Evolutionary conservation across 2,888 invertebrate species (phyloP).

Genomic region (Serrognathus titanus): DNA sequence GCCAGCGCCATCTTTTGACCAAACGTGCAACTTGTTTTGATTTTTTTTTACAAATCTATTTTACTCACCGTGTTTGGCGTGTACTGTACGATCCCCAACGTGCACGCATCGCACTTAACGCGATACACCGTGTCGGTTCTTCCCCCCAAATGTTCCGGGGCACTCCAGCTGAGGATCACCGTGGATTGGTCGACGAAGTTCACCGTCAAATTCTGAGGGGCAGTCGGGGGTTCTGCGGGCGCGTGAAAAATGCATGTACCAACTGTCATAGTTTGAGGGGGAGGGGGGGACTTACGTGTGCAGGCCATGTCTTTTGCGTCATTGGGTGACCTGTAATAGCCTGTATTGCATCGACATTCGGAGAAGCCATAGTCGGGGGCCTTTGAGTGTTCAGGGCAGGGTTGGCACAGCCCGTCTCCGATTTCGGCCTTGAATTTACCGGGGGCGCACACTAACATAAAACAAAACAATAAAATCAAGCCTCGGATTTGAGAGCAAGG

Average conservation of each 20-base stretch:
- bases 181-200: constrained; percentile 90
- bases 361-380: constrained; percentile 78
- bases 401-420: constrained; percentile 81
- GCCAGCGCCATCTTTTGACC: no score
- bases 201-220: constrained; percentile 84
- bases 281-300: constrained; percentile 65
- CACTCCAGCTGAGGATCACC: constrained; percentile 85
- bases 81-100: constrained; percentile 64
- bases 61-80: constrained; percentile 60
- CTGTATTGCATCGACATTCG: constrained; percentile 84
- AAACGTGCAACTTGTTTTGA: neutral
- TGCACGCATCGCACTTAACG: constrained; percentile 81
- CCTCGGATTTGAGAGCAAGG: neutral
- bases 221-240: constrained; percentile 80
- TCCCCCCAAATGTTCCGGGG: constrained; percentile 75
- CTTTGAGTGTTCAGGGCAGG: constrained; percentile 88
- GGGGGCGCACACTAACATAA: constrained; percentile 67
- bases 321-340: constrained; percentile 80
- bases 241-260: neutral
- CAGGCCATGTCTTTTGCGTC: constrained; percentile 88
- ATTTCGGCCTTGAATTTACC: constrained; percentile 86
- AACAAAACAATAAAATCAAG: neutral
- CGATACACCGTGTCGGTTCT: constrained; percentile 81
- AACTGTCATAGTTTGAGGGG: no score
- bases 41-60: neutral